These are phyloP conservation scores for Ictalurus punctatus DNA, from an alignment of 2,113 vertebrate genomes.

Conservation along the genomic window DNA sequence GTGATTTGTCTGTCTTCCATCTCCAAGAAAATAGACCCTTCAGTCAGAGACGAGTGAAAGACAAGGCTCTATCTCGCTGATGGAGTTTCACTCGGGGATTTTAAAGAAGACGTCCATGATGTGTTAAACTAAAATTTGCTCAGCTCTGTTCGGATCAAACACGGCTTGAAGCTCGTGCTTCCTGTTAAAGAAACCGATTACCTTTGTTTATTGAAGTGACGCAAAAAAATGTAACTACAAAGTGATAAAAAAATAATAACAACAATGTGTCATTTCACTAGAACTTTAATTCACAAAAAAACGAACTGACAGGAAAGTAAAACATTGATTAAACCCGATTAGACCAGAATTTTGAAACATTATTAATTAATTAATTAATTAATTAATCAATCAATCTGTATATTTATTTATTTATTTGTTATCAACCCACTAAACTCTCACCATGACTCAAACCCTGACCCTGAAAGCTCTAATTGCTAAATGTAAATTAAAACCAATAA, in stretches of 20 bases:
- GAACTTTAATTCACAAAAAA: not conserved
- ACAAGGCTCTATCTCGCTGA: conserved; percentile 27
- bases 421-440: too few species aligned
- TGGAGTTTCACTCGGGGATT: conserved; percentile 4
- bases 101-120: not conserved
- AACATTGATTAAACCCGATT: not conserved
- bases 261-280: not conserved
- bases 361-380: too few species aligned
- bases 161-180: not conserved
- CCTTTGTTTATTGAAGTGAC: not conserved
- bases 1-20: conserved; percentile 52
- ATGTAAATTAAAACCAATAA: not conserved
- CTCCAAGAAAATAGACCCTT: conserved; percentile 41
- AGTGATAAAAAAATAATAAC: not conserved
- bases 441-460: too few species aligned
- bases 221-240: not conserved
- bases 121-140: not conserved
- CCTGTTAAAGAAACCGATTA: not conserved
- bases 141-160: not conserved
- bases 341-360: not conserved
- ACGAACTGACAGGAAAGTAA: not conserved
- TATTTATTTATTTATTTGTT: not conserved
- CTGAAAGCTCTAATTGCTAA: not conserved
- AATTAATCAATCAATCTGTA: too few species aligned
- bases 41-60: conserved; percentile 28